Evolutionary conservation across 1,140 invertebrate genomes (phyloP), one percentile per base, ranked within the genome.

Genomic region (Drosophila asahinai): DNA sequence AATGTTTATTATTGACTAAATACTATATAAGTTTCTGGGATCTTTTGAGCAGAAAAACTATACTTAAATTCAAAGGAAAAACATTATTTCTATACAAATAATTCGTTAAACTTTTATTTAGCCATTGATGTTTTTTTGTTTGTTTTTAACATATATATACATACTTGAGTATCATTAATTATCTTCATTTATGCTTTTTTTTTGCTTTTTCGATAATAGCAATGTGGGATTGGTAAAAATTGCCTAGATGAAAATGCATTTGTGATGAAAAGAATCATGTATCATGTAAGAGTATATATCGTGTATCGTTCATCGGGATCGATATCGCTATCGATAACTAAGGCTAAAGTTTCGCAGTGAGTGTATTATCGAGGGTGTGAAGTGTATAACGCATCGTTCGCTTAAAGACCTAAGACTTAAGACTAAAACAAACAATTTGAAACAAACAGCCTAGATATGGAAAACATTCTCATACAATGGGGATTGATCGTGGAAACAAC

Each of bases 361-460:
- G 40, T 65, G 51, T 45, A 72, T 63, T 52, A 72, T 63, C 66
- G 57, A 47, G 54, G 66, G 57, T 72, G 48, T 65, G 55, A 63
- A 66, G 62, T 78, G 55, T 89, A 89, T 89, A 89, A 89, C 84
- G 84, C 84, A 89, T 90, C 60, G 55, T 74, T 73, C 68, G 86
- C 81, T 90, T 87, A 87, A 68, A 66, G 52, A 84, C 62, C 86
- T 89, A 90, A 38, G 60, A 43, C 81, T 89, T 89, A 89, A 90
- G 81, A 90, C 67, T 86, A 86, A 57, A 68, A 80, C 75, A 89
- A 90, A 89, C 67, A 90, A 90, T 79, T 86, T 89, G 86, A 89
- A 89, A 89, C 86, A 89, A 89, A 89, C 86, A 89, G 86, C 86
- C 86, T 90, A 90, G 59, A 73, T 57, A 57, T 75, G 78, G 49